phyloP scores from a whole-genome alignment of 2,113 vertebrate species.

The Ceuthmochares aereus region DNA sequence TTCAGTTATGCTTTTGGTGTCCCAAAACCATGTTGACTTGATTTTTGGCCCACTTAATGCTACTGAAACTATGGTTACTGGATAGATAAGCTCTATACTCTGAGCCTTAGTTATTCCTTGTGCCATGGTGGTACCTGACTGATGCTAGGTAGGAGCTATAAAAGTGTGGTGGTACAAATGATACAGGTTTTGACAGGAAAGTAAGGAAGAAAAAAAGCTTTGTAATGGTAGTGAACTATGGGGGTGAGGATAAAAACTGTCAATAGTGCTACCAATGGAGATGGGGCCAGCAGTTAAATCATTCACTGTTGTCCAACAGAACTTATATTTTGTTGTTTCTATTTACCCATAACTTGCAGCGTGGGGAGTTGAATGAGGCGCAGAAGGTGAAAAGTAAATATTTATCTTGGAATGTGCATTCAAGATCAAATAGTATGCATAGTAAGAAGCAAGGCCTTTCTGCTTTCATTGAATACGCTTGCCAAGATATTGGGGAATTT shows the following conservation, averaged over 20 bases:
- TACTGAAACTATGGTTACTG: background rate
- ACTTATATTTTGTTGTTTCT: background rate
- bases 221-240: rapidly evolving
- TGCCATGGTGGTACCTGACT: background rate
- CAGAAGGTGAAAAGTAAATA: background rate
- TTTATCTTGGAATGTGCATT: background rate
- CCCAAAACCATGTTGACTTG: background rate
- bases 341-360: background rate
- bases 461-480: background rate
- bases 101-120: background rate
- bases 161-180: background rate
- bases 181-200: background rate
- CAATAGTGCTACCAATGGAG: background rate
- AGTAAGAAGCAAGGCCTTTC: background rate
- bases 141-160: background rate
- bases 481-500: background rate
- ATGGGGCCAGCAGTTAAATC: background rate
- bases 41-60: background rate
- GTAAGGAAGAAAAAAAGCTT: background rate
- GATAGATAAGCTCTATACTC: background rate
- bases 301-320: background rate
- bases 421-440: background rate
- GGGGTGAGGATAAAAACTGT: background rate
- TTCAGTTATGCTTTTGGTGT: background rate
- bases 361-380: background rate